These are phyloP conservation scores for Troides oblongomaculatus DNA, from an alignment of 2,888 invertebrate genomes.

Conservation along the genomic window DNA sequence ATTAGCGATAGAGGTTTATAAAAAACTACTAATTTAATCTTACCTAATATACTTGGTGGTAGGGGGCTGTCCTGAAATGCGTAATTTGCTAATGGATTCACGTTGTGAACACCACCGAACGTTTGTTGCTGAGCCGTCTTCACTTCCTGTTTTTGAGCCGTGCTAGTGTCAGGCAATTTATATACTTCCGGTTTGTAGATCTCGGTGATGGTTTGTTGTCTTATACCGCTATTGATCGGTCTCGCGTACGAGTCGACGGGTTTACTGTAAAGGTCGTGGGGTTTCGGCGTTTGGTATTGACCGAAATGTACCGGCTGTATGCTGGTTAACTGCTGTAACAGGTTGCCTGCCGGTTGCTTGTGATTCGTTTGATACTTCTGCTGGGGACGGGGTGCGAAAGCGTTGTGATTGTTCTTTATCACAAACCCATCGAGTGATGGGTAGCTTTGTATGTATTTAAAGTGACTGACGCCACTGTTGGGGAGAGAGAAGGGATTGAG, in stretches of 20 bases:
- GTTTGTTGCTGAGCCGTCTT: constrained; percentile 67
- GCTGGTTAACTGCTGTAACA: constrained; percentile 63
- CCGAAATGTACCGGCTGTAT: constrained; percentile 66
- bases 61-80: constrained; percentile 36
- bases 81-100: constrained; percentile 28
- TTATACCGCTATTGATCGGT: constrained; percentile 42
- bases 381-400: constrained; percentile 59
- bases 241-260: constrained; percentile 59
- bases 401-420: constrained; percentile 66
- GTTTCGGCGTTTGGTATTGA: constrained; percentile 60
- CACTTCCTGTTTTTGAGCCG: constrained; percentile 67
- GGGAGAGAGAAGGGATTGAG: constrained; percentile 68
- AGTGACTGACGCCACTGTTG: constrained; percentile 57
- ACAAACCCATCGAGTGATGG: constrained; percentile 59
- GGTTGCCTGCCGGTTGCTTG: constrained; percentile 59
- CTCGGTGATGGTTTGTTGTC: constrained; percentile 48
- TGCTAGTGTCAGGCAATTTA: constrained; percentile 63
- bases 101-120: constrained; percentile 23
- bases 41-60: constrained; percentile 70
- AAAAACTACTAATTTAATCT: not conserved
- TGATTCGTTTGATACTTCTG: constrained; percentile 60
- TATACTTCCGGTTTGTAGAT: constrained; percentile 69
- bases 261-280: constrained; percentile 59
- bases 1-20: no score
- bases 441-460: constrained; percentile 68